These are phyloP conservation scores for Coptotermes formosanus DNA, from an alignment of 1,140 invertebrate species.

Conservation along the genomic window DNA sequence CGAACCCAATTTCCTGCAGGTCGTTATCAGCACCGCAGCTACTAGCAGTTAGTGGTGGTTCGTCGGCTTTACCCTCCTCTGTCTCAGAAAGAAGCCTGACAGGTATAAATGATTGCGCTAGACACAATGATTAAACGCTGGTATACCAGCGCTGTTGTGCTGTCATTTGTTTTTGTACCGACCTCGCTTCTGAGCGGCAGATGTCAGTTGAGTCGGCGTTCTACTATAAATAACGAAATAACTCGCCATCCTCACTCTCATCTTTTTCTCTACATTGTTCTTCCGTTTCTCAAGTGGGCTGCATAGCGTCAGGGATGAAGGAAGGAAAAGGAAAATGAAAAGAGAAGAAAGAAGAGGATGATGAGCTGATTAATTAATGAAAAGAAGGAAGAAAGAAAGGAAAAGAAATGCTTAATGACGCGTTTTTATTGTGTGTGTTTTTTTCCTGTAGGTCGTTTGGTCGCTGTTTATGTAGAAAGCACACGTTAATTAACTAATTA, in stretches of 20 bases:
- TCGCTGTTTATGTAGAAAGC: no score
- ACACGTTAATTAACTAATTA: no score
- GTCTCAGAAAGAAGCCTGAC: slow-evolving; percentile 22
- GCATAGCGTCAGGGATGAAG: no score
- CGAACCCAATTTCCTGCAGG: slow-evolving; percentile 16
- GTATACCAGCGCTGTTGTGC: slow-evolving; percentile 32
- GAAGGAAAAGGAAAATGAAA: no score
- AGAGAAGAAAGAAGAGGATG: no score
- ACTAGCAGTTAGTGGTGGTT: not conserved
- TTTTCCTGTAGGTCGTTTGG: no score
- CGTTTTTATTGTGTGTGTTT: no score
- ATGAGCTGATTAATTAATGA: no score
- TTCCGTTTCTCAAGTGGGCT: no score
- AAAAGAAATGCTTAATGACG: no score
- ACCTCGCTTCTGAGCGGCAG: slow-evolving; percentile 30
- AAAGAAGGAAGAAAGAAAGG: no score
- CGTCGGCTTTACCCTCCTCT: not conserved
- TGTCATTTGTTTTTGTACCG: slow-evolving; percentile 34
- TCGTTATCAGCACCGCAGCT: not conserved
- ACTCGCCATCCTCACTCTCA: not conserved
- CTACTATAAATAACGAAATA: slow-evolving; percentile 30
- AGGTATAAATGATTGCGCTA: slow-evolving; percentile 32
- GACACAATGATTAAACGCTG: slow-evolving; percentile 33
- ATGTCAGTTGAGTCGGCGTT: slow-evolving; percentile 29
- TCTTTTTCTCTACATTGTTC: no score